phyloP scores from a whole-genome alignment of 2,113 vertebrate species.

The Phylloscopus trochiloides region DNA sequence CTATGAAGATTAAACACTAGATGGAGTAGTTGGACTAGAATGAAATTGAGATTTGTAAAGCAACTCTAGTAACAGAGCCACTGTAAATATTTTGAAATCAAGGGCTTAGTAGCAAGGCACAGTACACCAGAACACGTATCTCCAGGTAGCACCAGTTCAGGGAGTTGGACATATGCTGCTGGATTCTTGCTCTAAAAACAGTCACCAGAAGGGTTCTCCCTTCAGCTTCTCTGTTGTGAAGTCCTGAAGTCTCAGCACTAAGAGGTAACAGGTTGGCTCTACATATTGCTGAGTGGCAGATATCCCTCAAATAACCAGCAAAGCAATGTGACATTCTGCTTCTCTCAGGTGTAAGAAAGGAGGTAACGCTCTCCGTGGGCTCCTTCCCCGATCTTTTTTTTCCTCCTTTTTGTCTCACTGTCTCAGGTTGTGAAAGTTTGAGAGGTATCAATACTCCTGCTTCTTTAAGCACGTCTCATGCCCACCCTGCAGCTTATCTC shows the following conservation, averaged over 20 bases:
- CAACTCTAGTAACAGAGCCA: neutral
- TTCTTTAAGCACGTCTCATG: neutral
- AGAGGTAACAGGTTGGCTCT: neutral
- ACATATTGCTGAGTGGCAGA: neutral
- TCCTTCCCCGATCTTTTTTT: neutral
- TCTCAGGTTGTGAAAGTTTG: neutral
- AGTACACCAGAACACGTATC: neutral
- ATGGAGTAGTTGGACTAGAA: conserved; percentile 51
- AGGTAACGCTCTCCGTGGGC: neutral
- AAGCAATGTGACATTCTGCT: neutral
- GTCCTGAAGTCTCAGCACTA: neutral
- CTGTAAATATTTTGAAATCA: conserved; percentile 33
- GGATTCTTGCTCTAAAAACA: neutral
- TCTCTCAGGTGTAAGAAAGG: neutral
- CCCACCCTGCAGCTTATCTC: neutral
- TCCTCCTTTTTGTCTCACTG: neutral
- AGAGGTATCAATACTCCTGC: neutral
- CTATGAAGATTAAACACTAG: conserved; percentile 31
- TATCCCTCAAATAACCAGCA: neutral
- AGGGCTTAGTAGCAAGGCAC: neutral
- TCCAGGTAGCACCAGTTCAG: neutral
- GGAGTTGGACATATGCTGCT: neutral
- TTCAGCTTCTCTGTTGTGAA: neutral
- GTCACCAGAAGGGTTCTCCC: neutral
- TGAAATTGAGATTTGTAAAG: neutral